phyloP scores from a whole-genome alignment of 2,888 invertebrate genomes.

The Steinernema scapterisci region DNA sequence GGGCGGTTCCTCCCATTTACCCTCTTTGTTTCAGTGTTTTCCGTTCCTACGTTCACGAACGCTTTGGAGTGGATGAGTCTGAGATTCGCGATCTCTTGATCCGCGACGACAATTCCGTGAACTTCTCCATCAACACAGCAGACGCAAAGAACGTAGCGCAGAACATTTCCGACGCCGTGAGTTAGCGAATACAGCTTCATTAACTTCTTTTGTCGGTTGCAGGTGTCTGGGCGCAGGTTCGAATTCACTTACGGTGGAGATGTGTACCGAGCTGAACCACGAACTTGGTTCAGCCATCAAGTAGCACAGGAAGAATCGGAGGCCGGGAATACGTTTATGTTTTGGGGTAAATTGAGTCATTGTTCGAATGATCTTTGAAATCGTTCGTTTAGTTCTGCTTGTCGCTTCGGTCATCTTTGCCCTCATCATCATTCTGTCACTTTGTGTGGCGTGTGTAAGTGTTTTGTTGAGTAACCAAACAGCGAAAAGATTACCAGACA shows the following conservation, averaged over 20 bases:
- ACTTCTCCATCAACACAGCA: slow-evolving; percentile 51
- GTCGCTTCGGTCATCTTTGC: slow-evolving; percentile 47
- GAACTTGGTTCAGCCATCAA: slow-evolving; percentile 33
- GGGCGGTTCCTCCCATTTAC: background rate
- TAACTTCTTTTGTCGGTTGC: background rate
- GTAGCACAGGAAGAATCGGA: slow-evolving; percentile 20
- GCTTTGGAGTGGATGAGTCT: slow-evolving; percentile 38
- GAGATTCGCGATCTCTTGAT: slow-evolving; percentile 49
- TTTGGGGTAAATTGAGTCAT: slow-evolving; percentile 44
- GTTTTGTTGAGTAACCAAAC: background rate
- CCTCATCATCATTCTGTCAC: slow-evolving; percentile 44
- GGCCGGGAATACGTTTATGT: slow-evolving; percentile 41
- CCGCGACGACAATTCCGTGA: slow-evolving; percentile 52
- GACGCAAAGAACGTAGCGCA: slow-evolving; percentile 52
- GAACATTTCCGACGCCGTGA: slow-evolving; percentile 53
- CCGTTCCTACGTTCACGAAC: slow-evolving; percentile 37
- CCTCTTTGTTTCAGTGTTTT: slow-evolving; percentile 33
- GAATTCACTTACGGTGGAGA: slow-evolving; percentile 39
- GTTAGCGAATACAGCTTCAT: background rate
- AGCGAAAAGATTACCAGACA: too few relatives aligned
- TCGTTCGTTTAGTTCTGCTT: slow-evolving; percentile 46
- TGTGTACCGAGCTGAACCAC: slow-evolving; percentile 33
- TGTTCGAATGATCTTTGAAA: background rate
- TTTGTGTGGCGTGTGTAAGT: slow-evolving; percentile 54
- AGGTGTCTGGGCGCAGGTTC: slow-evolving; percentile 40